Evolutionary conservation across 2,113 vertebrate genomes (phyloP), one percentile per base, ranked within the genome.

Genomic region (Tupaia tana): DNA sequence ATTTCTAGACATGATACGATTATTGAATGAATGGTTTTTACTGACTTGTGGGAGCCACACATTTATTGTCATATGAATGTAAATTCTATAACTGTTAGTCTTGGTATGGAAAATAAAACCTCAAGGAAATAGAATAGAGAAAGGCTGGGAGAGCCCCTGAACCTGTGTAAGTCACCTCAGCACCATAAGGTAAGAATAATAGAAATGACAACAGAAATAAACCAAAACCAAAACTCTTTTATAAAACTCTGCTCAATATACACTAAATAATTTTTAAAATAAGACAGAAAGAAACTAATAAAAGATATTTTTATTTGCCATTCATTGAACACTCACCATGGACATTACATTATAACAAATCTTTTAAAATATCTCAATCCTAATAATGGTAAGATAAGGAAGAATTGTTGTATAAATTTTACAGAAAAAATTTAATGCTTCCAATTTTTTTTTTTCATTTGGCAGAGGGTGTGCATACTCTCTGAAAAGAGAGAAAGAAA

Each of bases 331-430:
- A 22, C 54, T 87, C 81, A 27, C 22, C 80, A 75, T 52, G 31
- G 31, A 84, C 20, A n/a, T n/a, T 73, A 20, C 9, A 84, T 20
- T 71, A 58, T 52, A 71, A 78, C 43, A 79, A 34, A 58, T 7
- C n/a, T 64, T 91, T 27, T 58, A 79, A 82, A 79, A 85, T 92
- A 79, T 84, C 52, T 88, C 16, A 89, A 71, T 66, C n/a, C 15
- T 85, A 16, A 12, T 63, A 89, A 70, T 7, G 69, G 7, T 79
- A 9, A 29, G 12, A 19, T 8, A 79, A 92, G 27, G 9, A 77
- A 89, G 3, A 71, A 34, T n/a, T 71, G 34, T 25, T 82, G 69
- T 25, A 85, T 43, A 34, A 58, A n/a, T 79, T 78, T 95, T 59
- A 63, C 1, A 13, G n/a, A 58, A 74, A 74, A 85, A 95, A 83